Evolutionary conservation across 2,797 vertebrate species (phyloP), one percentile per base, ranked within the genome.

Genomic region (Amblyraja radiata): DNA sequence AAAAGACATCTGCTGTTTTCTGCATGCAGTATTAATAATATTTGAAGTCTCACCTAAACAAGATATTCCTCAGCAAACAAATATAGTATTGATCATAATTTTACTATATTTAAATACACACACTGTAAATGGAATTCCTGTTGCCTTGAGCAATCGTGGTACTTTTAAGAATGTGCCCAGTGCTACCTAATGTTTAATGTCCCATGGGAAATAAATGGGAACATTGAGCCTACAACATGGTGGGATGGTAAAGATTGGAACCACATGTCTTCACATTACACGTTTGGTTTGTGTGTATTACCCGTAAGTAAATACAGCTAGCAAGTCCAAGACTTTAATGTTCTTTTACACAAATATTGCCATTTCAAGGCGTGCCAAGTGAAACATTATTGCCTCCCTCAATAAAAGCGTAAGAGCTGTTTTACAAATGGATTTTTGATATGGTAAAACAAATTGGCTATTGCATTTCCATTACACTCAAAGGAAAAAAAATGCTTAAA

Each of bases 381-480:
- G 95, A 95, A 97, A 96, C 96, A 97, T 94, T 94, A 95, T 95
- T 95, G 95, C 95, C 95, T 96, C 93, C 94, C 23, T 58, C 36
- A 76, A 92, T 74, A 92, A 94, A 93, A 83, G 94, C 93, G 94
- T 94, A 95, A 94, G 71, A 93, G 94, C 93, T 76, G 93, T 88
- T 94, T 95, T 93, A 93, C 95, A 95, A 96, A 95, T 94, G 94
- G 95, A 94, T 96, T 95, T 96, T 95, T 96, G 94, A 94, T 96
- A 96, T 97, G 96, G 96, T 97, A 96, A 96, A 95, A 95, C 97
- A 95, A 95, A 96, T 88, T 88, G 96, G 96, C 94, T 93, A 95
- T 95, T 94, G 96, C 95, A 95, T 95, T 95, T 96, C 94, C 95
- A 96, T 96, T 96, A 95, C 94, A 95, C 95, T 94, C 94, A 93